These are phyloP conservation scores for Samia ricini DNA, from an alignment of 1,140 invertebrate species.

Conservation along the genomic window DNA sequence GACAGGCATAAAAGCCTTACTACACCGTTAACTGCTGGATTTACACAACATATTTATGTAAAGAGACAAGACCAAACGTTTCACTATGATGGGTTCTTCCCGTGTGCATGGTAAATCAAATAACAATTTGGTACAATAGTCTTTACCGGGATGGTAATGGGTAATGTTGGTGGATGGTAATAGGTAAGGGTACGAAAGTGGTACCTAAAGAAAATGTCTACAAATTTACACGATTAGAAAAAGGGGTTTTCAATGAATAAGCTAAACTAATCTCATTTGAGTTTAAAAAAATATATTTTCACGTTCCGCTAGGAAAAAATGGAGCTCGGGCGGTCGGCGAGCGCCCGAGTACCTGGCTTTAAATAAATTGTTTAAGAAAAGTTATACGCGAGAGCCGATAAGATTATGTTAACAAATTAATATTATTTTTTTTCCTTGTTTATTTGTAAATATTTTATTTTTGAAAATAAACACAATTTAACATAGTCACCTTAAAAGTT, in stretches of 20 bases:
- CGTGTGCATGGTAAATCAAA: no score
- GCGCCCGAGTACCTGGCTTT: constrained; percentile 15
- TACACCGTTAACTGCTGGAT: no score
- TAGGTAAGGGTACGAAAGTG: no score
- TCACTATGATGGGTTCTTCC: no score
- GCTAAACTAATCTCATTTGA: constrained; percentile 33
- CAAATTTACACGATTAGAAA: not conserved
- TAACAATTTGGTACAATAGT: no score
- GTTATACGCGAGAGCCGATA: constrained; percentile 25
- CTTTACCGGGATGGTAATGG: no score
- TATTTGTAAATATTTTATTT: not conserved
- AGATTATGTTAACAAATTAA: constrained; percentile 42
- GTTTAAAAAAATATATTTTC: constrained; percentile 33
- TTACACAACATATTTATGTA: no score
- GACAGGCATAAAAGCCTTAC: no score
- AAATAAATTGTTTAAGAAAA: constrained; percentile 48
- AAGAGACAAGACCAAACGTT: no score
- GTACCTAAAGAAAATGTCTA: not conserved
- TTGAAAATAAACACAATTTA: no score
- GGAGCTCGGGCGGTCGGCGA: constrained; percentile 17
- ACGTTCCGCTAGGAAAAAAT: constrained; percentile 22
- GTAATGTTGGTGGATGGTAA: no score
- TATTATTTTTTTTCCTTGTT: not conserved
- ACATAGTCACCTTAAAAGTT: no score
- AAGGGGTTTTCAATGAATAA: constrained; percentile 17